phyloP scores from a whole-genome alignment of 2,113 vertebrate genomes.

The Ursus arctos region DNA sequence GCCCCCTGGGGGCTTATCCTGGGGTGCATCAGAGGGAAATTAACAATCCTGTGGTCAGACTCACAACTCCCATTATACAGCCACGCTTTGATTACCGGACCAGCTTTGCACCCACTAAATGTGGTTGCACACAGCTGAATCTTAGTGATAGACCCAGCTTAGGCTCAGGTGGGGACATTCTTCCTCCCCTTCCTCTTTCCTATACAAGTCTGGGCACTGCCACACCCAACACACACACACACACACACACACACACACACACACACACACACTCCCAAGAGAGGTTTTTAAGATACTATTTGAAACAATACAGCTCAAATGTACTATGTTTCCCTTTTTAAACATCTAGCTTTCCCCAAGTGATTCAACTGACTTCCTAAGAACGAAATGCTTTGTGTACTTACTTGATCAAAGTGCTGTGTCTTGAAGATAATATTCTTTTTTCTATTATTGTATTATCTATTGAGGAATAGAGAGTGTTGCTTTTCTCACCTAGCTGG shows the following conservation, averaged over 20 bases:
- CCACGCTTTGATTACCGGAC: background rate
- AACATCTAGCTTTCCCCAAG: background rate
- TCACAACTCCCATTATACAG: background rate
- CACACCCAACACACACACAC: background rate
- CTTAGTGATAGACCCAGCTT: background rate
- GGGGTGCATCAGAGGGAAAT: background rate
- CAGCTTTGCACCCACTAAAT: background rate
- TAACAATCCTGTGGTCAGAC: background rate
- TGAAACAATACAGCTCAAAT: background rate
- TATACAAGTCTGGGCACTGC: background rate
- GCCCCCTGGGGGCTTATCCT: background rate
- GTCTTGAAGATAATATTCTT: background rate
- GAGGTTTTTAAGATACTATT: background rate
- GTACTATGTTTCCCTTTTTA: constrained; percentile 15
- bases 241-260: no score
- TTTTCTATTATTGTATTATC: constrained; percentile 53
- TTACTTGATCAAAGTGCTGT: constrained; percentile 56
- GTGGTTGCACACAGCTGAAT: background rate
- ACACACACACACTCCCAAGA: background rate
- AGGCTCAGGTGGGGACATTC: background rate
- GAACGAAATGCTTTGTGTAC: constrained; percentile 66
- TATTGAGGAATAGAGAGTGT: background rate
- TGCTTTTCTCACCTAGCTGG: constrained; percentile 51
- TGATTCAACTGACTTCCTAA: constrained; percentile 55
- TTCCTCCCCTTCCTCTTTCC: background rate